phyloP scores from a whole-genome alignment of 2,113 vertebrate genomes.

The Cnemophilus loriae region DNA sequence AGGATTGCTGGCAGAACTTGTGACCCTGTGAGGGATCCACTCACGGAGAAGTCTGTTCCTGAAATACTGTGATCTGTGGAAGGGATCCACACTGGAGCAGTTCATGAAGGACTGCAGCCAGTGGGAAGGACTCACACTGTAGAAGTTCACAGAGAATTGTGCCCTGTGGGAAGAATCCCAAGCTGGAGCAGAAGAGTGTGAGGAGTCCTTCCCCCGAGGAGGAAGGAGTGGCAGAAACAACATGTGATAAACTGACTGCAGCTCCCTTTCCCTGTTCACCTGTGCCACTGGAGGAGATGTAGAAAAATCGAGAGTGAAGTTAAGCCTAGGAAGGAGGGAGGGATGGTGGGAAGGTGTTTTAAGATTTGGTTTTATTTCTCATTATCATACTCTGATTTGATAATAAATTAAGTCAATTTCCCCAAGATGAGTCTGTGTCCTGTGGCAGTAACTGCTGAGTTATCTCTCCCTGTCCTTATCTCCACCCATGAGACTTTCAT shows the following conservation, averaged over 20 bases:
- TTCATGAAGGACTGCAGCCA: not conserved
- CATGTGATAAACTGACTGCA: rapidly evolving
- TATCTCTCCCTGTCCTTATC: not conserved
- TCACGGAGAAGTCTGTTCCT: rapidly evolving
- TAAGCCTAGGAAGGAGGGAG: not conserved
- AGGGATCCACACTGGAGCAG: not conserved
- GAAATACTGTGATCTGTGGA: not conserved
- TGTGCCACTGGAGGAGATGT: rapidly evolving
- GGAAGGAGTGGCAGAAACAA: not conserved
- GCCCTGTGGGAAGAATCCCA: rapidly evolving
- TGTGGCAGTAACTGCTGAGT: not conserved
- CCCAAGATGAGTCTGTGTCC: not conserved
- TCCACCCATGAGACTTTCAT: not conserved
- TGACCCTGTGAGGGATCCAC: not conserved
- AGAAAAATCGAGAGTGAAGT: not conserved
- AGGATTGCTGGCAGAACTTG: not conserved
- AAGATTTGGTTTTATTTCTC: not conserved
- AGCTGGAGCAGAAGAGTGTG: not conserved
- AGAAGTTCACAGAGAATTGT: not conserved
- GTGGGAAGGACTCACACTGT: not conserved
- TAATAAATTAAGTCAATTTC: not conserved
- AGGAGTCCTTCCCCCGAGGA: not conserved
- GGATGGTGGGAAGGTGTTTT: not conserved
- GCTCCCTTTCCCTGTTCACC: not conserved
- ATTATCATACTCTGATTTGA: not conserved